These are phyloP conservation scores for Gnathonemus longibarbis DNA, from an alignment of 2,113 vertebrate species.

Conservation along the genomic window DNA sequence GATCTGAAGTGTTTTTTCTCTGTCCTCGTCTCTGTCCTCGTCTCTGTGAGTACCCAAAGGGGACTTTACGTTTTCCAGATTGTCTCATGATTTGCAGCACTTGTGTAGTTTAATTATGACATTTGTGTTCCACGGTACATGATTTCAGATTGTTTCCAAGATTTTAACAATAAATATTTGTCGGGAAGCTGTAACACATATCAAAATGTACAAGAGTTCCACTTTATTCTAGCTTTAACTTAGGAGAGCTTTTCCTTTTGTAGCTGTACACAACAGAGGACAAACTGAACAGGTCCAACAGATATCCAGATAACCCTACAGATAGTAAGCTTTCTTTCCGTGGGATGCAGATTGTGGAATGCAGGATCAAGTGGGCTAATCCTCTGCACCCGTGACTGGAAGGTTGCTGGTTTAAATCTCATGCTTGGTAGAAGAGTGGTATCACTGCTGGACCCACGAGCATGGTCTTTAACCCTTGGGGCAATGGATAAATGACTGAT, in stretches of 20 bases:
- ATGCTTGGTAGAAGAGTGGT: background rate
- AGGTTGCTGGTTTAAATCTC: background rate
- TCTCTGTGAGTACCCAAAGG: background rate
- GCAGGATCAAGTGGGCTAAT: background rate
- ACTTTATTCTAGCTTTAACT: no score
- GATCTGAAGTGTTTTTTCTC: background rate
- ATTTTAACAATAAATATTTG: background rate
- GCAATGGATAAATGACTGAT: background rate
- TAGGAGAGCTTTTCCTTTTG: no score
- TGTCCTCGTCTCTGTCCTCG: no score
- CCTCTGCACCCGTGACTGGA: background rate
- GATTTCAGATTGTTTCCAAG: background rate
- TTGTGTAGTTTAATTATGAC: background rate
- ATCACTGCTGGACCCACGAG: background rate
- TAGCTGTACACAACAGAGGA: background rate
- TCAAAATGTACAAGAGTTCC: no score
- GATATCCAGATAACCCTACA: background rate
- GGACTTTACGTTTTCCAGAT: background rate
- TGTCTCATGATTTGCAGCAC: background rate
- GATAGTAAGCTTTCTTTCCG: background rate
- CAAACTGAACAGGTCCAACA: background rate
- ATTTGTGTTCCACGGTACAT: background rate
- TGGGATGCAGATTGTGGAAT: background rate
- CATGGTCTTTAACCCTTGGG: background rate
- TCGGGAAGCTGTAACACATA: background rate